phyloP scores from a whole-genome alignment of 2,888 invertebrate genomes.

The Atherix ibis region DNA sequence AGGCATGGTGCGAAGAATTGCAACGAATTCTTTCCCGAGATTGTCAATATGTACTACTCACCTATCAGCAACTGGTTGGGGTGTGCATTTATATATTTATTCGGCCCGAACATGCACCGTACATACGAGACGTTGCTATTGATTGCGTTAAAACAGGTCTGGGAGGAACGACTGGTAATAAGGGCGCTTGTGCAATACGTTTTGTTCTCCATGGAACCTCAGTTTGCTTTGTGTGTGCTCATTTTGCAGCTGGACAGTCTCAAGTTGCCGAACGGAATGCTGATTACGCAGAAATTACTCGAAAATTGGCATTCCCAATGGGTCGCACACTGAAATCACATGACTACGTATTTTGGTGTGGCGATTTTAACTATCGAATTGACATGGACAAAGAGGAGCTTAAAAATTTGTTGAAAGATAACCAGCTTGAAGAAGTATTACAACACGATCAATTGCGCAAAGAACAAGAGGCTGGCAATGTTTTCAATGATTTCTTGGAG shows the following conservation, averaged over 20 bases:
- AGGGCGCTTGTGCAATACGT: constrained; percentile 88
- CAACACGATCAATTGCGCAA: constrained; percentile 76
- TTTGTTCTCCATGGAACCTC: constrained; percentile 86
- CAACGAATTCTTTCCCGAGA: constrained; percentile 74
- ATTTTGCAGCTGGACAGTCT: constrained; percentile 97
- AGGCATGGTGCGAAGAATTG: constrained; percentile 87
- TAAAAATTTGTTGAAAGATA: constrained; percentile 55
- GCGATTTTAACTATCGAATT: constrained; percentile 97
- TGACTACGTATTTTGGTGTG: constrained; percentile 98
- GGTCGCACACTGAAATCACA: constrained; percentile 84
- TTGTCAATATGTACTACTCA: constrained; percentile 79
- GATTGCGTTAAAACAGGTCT: constrained; percentile 97
- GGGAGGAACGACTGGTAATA: constrained; percentile 93
- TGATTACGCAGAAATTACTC: constrained; percentile 89
- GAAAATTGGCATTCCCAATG: constrained; percentile 82
- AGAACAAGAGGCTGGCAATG: constrained; percentile 63
- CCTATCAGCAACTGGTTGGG: constrained; percentile 91
- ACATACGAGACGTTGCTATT: constrained; percentile 81
- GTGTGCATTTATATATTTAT: constrained; percentile 94
- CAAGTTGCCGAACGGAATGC: constrained; percentile 90
- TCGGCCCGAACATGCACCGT: constrained; percentile 73
- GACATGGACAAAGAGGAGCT: constrained; percentile 92
- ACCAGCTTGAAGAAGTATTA: constrained; percentile 56
- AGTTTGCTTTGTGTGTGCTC: constrained; percentile 94
- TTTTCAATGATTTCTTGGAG: constrained; percentile 87